Conservation (phyloP, 1,140 invertebrate genomes). For the Drosophila equinoxialis region DNA sequence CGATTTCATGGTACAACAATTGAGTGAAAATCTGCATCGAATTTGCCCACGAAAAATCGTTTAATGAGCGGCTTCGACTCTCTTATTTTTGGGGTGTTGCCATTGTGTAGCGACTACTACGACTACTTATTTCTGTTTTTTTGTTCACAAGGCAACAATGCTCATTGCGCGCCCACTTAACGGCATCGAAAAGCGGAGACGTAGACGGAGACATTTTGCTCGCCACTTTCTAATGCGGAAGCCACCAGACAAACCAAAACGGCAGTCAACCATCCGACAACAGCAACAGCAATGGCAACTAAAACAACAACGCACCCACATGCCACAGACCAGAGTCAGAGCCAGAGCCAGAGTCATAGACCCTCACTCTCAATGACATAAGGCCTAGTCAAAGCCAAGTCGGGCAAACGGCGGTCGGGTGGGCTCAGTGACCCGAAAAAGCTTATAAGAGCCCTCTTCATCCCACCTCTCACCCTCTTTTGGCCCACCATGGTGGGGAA, state of each 20-base stretch:
- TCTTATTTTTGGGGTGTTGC: constrained; percentile 11
- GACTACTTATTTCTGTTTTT: background rate
- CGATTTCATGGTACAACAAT: constrained; percentile 52
- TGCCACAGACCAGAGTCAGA: constrained; percentile 2
- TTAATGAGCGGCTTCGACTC: constrained; percentile 38
- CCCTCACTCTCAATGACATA: constrained; percentile 30
- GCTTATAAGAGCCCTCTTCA: background rate
- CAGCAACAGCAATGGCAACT: background rate
- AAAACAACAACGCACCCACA: constrained; percentile 47
- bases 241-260: constrained; percentile 25
- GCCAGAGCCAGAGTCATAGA: constrained; percentile 24
- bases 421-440: constrained; percentile 15
- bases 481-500: constrained; percentile 36
- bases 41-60: constrained; percentile 45
- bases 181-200: constrained; percentile 27
- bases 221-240: constrained; percentile 51
- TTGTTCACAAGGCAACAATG: constrained; percentile 8
- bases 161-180: constrained; percentile 41
- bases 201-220: constrained; percentile 3
- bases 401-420: background rate
- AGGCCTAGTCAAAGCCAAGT: constrained; percentile 16
- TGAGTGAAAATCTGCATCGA: constrained; percentile 77
- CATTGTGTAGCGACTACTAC: constrained; percentile 1
- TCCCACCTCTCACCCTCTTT: constrained; percentile 7
- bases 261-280: constrained; percentile 12